Conservation (phyloP, 2,797 vertebrate species). For the Brachyalestes nurse region DNA sequence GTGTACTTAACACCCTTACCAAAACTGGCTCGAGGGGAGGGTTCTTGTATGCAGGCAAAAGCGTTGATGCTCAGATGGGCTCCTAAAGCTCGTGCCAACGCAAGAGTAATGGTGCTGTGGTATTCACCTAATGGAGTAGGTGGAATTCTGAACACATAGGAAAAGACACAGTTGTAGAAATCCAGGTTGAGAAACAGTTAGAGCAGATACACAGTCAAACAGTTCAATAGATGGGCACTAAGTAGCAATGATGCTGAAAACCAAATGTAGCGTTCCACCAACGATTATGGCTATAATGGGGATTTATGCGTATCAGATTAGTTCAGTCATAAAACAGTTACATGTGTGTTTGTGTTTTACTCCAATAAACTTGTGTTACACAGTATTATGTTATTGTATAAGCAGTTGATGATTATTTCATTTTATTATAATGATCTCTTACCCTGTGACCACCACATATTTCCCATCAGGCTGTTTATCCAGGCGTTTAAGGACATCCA, state of each 20-base stretch:
- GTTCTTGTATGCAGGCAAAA: conserved; percentile 85
- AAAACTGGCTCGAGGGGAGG: conserved; percentile 83
- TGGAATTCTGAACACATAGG: conserved; percentile 77
- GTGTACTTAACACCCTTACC: conserved; percentile 56
- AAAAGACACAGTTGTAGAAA: not conserved
- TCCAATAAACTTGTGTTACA: no score
- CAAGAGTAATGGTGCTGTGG: conserved; percentile 82
- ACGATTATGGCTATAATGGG: no score
- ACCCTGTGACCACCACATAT: conserved; percentile 88
- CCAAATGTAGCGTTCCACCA: no score
- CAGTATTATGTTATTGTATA: no score
- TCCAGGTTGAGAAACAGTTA: not conserved
- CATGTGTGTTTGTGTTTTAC: no score
- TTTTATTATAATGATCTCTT: conserved; percentile 36
- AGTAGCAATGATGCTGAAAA: no score
- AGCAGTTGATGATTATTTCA: no score
- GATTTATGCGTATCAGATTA: no score
- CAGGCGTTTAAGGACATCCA: conserved; percentile 78
- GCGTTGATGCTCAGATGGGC: conserved; percentile 82
- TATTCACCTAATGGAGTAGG: conserved; percentile 83
- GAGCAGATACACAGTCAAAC: not conserved
- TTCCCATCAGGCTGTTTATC: conserved; percentile 81
- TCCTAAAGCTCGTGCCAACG: conserved; percentile 84
- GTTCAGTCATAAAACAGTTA: no score
- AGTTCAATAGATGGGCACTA: not conserved